Conservation (phyloP, 1,140 invertebrate genomes). For the Vanessa atalanta region DNA sequence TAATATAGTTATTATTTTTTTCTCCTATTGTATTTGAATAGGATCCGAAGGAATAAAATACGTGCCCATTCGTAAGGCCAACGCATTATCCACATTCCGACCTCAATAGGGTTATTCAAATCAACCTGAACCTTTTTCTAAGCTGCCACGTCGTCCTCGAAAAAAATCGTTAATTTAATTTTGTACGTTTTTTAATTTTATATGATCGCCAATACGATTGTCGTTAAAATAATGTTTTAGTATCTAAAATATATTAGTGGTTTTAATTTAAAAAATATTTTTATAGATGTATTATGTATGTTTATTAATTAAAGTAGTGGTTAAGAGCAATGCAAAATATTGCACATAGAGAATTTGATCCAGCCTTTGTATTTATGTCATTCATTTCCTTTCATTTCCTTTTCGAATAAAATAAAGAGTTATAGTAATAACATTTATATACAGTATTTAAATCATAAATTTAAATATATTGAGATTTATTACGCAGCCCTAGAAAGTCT, state of each 20-base stretch:
- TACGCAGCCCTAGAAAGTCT: slow-evolving; percentile 17
- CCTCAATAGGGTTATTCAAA: slow-evolving; percentile 59
- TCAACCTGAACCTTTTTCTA: slow-evolving; percentile 42
- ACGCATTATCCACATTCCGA: slow-evolving; percentile 57
- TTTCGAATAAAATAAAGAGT: not conserved
- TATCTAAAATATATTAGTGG: too few species aligned
- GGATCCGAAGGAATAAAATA: slow-evolving; percentile 37
- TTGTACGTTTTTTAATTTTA: not conserved
- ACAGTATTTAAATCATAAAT: slow-evolving; percentile 4
- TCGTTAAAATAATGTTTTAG: too few species aligned
- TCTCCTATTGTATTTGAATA: slow-evolving; percentile 38
- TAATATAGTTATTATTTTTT: slow-evolving; percentile 14
- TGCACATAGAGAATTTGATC: too few species aligned
- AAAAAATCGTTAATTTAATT: slow-evolving; percentile 4
- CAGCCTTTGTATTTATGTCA: too few species aligned
- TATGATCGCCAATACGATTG: not conserved
- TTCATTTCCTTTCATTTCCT: not conserved
- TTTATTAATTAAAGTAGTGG: too few species aligned
- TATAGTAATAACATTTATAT: not conserved
- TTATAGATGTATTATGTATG: too few species aligned
- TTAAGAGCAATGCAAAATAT: too few species aligned
- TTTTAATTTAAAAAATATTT: too few species aligned
- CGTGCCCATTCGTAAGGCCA: slow-evolving; percentile 45
- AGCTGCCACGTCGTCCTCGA: slow-evolving; percentile 5
- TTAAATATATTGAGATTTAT: slow-evolving; percentile 25